These are phyloP conservation scores for Ardeotis arabs DNA, from an alignment of 2,113 vertebrate genomes.

Conservation along the genomic window DNA sequence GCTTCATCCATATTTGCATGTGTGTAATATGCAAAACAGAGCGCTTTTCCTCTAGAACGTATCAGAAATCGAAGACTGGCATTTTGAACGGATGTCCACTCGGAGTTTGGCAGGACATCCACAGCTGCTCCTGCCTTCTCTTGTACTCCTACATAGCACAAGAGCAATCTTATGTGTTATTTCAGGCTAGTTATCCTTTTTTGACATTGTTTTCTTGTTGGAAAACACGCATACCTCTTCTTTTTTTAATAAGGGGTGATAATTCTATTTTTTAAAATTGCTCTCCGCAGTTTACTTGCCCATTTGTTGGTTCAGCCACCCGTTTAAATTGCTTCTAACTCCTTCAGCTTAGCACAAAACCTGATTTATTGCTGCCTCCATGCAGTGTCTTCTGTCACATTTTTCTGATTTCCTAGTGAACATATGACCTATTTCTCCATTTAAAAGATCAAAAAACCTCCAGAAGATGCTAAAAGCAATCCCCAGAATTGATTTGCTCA, in stretches of 20 bases:
- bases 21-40: neutral
- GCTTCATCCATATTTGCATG: neutral
- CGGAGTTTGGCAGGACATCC: neutral
- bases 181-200: neutral
- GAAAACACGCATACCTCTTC: neutral
- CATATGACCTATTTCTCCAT: neutral
- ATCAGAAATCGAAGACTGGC: neutral
- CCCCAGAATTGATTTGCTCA: neutral
- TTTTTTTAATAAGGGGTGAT: neutral
- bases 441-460: neutral
- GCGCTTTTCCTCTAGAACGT: neutral
- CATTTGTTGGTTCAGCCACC: neutral
- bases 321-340: neutral
- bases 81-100: neutral
- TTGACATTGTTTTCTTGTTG: neutral
- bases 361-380: neutral
- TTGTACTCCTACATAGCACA: neutral
- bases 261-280: neutral
- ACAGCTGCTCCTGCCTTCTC: neutral
- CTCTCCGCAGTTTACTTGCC: neutral
- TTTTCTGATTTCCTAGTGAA: neutral
- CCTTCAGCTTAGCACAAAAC: neutral
- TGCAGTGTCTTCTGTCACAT: neutral
- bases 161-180: neutral
- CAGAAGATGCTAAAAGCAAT: neutral